Percentiles rank a stretch among this genome's conserved stretches.
Evolutionary conservation across 1,140 invertebrate species (phyloP).

Genomic region (Whitmania pigra): DNA sequence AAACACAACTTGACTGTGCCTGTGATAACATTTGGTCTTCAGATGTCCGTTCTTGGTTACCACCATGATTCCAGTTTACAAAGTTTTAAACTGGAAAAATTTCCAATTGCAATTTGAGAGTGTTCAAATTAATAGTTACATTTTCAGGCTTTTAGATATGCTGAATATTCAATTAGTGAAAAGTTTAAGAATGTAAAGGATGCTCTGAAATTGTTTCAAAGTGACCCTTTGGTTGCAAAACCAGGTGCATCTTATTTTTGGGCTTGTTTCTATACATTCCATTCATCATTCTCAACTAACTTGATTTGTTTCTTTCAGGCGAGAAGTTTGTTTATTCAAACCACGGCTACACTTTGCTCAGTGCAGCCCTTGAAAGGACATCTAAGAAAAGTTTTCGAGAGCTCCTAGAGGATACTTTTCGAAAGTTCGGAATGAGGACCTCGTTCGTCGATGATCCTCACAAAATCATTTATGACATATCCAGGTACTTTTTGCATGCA

Average conservation of each 20-base stretch:
- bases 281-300: not conserved
- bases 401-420: slow-evolving; percentile 39
- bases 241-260: slow-evolving; percentile 40
- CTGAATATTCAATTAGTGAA: slow-evolving; percentile 38
- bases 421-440: slow-evolving; percentile 41
- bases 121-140: not conserved
- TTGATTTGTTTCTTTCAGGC: slow-evolving; percentile 30
- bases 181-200: slow-evolving; percentile 40
- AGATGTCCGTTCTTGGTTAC: not conserved
- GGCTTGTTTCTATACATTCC: not conserved
- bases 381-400: slow-evolving; percentile 38
- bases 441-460: slow-evolving; percentile 45
- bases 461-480: slow-evolving; percentile 44
- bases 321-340: slow-evolving; percentile 46
- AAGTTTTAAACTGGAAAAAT: not conserved
- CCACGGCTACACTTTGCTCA: slow-evolving; percentile 47
- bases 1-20: not conserved
- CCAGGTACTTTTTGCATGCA: slow-evolving; percentile 28
- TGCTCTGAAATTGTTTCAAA: slow-evolving; percentile 46
- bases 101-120: not conserved
- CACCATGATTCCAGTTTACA: not conserved
- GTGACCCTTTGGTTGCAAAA: slow-evolving; percentile 46
- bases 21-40: not conserved
- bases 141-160: slow-evolving; percentile 13
- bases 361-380: slow-evolving; percentile 45